Evolutionary conservation across 2,113 vertebrate genomes (phyloP).

Genomic region (Barbus barbus): DNA sequence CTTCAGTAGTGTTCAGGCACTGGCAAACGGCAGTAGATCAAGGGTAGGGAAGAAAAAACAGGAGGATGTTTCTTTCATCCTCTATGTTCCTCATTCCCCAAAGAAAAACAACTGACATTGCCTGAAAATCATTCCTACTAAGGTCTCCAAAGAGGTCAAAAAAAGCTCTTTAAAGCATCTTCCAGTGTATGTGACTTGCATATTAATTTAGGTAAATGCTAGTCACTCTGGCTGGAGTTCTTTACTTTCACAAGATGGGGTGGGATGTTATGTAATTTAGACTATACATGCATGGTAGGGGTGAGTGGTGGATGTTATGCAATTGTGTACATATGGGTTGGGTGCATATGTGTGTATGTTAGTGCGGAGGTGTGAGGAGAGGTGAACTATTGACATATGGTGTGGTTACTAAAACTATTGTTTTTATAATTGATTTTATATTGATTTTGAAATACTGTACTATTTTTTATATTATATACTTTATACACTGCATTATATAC

Average conservation of each 20-base stretch:
- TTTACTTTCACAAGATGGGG: neutral
- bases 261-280: neutral
- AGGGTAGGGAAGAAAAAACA: constrained; percentile 55
- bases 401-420: neutral
- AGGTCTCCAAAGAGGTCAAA: constrained; percentile 38
- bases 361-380: neutral
- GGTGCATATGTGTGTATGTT: neutral
- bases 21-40: constrained; percentile 36
- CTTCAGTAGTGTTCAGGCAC: constrained; percentile 48
- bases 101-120: constrained; percentile 44
- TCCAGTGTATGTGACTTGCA: constrained; percentile 46
- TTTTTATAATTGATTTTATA: too few relatives aligned
- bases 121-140: constrained; percentile 45
- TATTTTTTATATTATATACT: too few relatives aligned
- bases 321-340: neutral
- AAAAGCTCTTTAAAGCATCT: constrained; percentile 42
- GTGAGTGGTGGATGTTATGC: too few relatives aligned
- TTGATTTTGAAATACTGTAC: too few relatives aligned
- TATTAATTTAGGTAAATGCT: constrained; percentile 40
- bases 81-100: constrained; percentile 51
- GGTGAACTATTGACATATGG: neutral
- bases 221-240: constrained; percentile 9
- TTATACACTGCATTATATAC: too few relatives aligned
- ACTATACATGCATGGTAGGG: too few relatives aligned
- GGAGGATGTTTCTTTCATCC: constrained; percentile 57